These are phyloP conservation scores for Tetragonula carbonaria DNA, from an alignment of 2,888 invertebrate species.

Conservation along the genomic window DNA sequence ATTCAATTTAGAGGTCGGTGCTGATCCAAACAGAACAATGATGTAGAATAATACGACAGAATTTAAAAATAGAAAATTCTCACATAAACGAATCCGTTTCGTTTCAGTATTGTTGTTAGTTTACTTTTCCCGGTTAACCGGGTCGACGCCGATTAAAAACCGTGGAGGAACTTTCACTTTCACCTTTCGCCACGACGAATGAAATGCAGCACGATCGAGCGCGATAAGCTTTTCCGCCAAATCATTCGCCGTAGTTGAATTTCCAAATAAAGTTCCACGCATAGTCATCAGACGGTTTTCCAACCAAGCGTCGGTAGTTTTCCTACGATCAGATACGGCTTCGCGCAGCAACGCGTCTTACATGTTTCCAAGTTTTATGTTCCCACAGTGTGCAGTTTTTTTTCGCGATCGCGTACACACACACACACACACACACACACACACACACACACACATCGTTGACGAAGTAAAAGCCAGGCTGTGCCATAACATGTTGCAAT, in stretches of 20 bases:
- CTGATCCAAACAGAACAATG: no score
- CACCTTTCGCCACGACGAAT: neutral
- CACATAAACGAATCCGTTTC: no score
- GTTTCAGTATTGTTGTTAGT: no score
- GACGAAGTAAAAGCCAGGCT: constrained; percentile 17
- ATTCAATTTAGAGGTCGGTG: no score
- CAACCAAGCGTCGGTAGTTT: neutral
- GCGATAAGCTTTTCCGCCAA: neutral
- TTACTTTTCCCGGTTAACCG: no score
- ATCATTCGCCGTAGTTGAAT: neutral
- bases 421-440: neutral
- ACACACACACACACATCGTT: no score
- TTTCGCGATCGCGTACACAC: neutral
- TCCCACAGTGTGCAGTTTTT: constrained; percentile 9
- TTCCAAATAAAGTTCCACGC: constrained; percentile 14
- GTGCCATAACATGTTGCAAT: constrained; percentile 21
- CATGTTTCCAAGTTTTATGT: neutral
- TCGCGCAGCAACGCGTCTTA: no score
- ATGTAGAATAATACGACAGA: no score
- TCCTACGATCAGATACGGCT: neutral
- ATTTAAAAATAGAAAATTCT: no score
- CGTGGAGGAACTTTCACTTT: neutral
- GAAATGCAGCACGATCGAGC: neutral
- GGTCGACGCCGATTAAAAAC: no score
- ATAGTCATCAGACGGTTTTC: neutral